Conservation (phyloP, 1,140 invertebrate genomes). For the Bombus difficillimus region DNA sequence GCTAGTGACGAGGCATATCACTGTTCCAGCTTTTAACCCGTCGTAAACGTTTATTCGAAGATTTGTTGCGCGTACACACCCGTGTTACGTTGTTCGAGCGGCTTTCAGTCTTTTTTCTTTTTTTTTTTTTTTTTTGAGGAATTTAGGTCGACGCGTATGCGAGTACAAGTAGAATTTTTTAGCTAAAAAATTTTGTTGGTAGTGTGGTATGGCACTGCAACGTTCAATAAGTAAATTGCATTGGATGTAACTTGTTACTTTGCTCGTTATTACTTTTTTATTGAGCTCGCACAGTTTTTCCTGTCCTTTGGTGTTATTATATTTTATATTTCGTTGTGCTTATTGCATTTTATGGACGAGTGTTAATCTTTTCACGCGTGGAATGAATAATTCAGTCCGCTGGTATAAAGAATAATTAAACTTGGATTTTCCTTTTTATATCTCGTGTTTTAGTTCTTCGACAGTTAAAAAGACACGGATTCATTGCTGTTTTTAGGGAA, state of each 20-base stretch:
- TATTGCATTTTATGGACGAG: too few species aligned
- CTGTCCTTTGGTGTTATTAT: background rate
- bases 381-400: too few species aligned
- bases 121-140: background rate
- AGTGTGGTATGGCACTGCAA: too few species aligned
- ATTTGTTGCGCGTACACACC: constrained; percentile 39
- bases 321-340: background rate
- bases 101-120: background rate
- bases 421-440: too few species aligned
- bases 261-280: background rate
- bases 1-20: constrained; percentile 43
- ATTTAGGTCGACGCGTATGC: background rate
- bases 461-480: too few species aligned
- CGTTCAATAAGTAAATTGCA: background rate
- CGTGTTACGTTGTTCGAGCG: background rate
- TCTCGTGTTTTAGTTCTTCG: too few species aligned
- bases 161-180: background rate
- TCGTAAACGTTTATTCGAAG: constrained; percentile 44
- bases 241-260: background rate
- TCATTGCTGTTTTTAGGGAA: too few species aligned
- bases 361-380: too few species aligned
- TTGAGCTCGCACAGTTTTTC: background rate
- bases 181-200: background rate
- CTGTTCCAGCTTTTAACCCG: constrained; percentile 43
- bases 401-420: too few species aligned